Base-by-base conservation (phyloP, 2,888 invertebrate genomes). In the Oegoconia quadripuncta region DNA sequence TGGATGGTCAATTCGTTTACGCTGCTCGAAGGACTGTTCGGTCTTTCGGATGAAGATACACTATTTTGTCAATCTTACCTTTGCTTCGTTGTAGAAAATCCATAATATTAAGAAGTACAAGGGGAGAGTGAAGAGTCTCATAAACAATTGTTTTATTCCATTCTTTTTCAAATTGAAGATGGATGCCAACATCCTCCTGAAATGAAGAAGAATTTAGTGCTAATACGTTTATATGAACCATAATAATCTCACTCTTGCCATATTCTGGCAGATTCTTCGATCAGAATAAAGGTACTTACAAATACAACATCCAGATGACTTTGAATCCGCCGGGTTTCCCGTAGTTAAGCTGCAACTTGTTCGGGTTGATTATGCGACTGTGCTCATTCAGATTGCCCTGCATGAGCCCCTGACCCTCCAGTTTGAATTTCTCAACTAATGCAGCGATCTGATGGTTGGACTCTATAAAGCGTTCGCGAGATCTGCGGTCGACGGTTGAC, bases 381-480 rank as follows among this genome's bases (percentile, higher is more conserved):
- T 90, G 89, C 20, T 90, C 88, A 18, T 88, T 79, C 1, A 84
- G 79, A 30, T 86, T 80, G 4, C 84, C 91, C 62, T 94, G 94
- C 70, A 93, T 89, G 53, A 93, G 92, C 7, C 91, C 90, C 5
- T 92, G 92, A 0, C 96, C 96, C 75, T 97, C 97, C 20, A 93
- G 77, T 64, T 95, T 95, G 74, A 97, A 97, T 62, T 97, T 94
- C 57, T 97, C 97, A 0, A 97, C 97, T 11, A 98, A 77, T 0
- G 95, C 94, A 2, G 95, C 93, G 52, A 98, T 97, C 77, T 97
- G 97, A 56, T 95, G 95, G 67, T 96, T 97, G 1, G 97, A 98
- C 67, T 97, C 97, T 28, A 96, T 88, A 65, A 98, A 98, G 15
- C 97, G 90, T 66, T 98, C 97, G 9, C 97, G 90, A 1, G 97